Base-by-base conservation (phyloP, 2,888 invertebrate genomes). In the Resseliella maxima region DNA sequence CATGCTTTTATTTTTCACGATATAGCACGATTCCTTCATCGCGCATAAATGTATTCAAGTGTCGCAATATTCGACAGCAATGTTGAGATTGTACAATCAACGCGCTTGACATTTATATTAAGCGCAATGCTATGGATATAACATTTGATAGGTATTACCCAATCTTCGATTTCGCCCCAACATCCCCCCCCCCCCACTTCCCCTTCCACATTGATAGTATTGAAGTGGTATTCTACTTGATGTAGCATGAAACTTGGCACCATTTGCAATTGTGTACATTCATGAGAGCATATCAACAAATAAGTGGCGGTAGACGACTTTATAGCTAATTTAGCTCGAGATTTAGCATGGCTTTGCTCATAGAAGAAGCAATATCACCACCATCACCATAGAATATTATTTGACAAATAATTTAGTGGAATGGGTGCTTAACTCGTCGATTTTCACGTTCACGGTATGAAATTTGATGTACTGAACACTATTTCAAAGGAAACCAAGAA, bases 291-390 rank as follows among this genome's bases (percentile, higher is more conserved):
- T 35, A 72, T 72, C 72, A 35, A 72, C 72, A 72, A 72, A 72
- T 72, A 72, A 72, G 72, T 72, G 72, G 15, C 27, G 72, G 27
- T 72, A 72, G 72, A 72, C 72, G 72, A 72, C 72, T 27, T 72
- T 72, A 72, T 72, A 15, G 72, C 72, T 72, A 72, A 72, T 72
- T 72, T 72, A 31, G 72, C 35, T n/a, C 3, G 31, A 72, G 31
- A 72, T 72, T 72, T 27, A 31, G 10, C 72, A 72, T 72, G 31
- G 72, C 27, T 31, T 72, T 35, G n/a, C n/a, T n/a, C n/a, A n/a
- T n/a, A n/a, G n/a, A n/a, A n/a, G 21, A 15, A 50, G 12, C 50
- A 21, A 50, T 72, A 59, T 72, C 31, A 31, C 72, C 31, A 72
- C 15, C 72, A 72, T 31, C 72, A 59, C 3, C 15, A 31, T 35